These are phyloP conservation scores for Microcaecilia unicolor DNA, from an alignment of 2,797 vertebrate genomes.

Conservation along the genomic window DNA sequence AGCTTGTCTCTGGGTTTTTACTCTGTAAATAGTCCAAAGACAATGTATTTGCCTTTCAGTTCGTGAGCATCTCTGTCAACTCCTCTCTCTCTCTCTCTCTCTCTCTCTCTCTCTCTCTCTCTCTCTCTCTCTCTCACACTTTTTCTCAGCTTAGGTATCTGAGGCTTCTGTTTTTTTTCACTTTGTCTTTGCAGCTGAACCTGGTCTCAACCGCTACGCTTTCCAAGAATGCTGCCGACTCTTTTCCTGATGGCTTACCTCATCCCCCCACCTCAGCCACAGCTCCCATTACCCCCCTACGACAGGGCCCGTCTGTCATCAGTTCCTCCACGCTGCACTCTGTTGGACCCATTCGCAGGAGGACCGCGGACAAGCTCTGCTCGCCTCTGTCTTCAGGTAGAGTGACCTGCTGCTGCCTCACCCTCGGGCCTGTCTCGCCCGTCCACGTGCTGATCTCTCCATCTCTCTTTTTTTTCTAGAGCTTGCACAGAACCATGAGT, in stretches of 20 bases:
- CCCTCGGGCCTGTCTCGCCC: too few species aligned
- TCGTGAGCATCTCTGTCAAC: too few species aligned
- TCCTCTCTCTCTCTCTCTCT: too few species aligned
- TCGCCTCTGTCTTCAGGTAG: constrained; percentile 95
- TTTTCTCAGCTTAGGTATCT: neutral
- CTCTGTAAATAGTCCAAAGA: too few species aligned
- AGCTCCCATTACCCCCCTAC: constrained; percentile 85
- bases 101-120: too few species aligned
- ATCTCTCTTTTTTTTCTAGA: constrained; percentile 54
- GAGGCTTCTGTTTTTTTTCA: neutral
- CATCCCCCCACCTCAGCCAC: constrained; percentile 93
- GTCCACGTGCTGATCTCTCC: too few species aligned
- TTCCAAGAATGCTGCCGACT: constrained; percentile 76
- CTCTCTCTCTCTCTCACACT: neutral
- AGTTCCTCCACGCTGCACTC: constrained; percentile 86
- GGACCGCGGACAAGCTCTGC: constrained; percentile 96
- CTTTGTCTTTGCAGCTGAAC: constrained; percentile 63
- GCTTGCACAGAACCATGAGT: constrained; percentile 97
- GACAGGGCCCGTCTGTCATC: constrained; percentile 91
- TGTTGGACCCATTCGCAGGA: constrained; percentile 84
- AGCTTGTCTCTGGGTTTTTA: too few species aligned
- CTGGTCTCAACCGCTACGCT: constrained; percentile 80
- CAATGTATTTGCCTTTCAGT: too few species aligned
- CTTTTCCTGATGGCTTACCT: constrained; percentile 84
- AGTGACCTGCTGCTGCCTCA: neutral